Base-by-base conservation (phyloP, 2,113 vertebrate genomes). In the Ciconia maguari region DNA sequence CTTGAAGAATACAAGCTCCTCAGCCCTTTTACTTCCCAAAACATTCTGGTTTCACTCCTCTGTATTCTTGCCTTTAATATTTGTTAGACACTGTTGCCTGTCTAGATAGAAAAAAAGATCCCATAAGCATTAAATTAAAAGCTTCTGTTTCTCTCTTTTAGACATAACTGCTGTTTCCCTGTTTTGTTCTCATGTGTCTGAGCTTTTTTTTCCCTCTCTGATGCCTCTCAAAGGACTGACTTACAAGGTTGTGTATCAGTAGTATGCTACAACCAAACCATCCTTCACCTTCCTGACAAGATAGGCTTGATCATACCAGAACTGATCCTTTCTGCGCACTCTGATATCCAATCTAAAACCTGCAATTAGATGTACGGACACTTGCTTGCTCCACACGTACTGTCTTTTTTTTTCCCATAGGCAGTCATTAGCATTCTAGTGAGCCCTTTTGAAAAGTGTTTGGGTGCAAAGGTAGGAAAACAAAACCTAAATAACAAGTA, bases 321-420 rank as follows among this genome's bases (percentile, higher is more conserved):
- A 21, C 34, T 3, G 13, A 25, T 57, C 62, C 20, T 87, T 65
- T 66, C 80, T 60, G 4, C 1, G 2, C 0, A 1, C 36, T 78
- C 36, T 38, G 44, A 89, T 66, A 66, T 9, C 62, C 69, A 90
- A 0, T 36, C 54, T 87, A 41, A 89, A 77, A 80, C 3, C 16
- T 38, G 15, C 27, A 46, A 7, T 66, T 69, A 52, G 14, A 13
- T 49, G 30, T 5, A 42, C 2, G 52, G 26, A 17, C 0, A 0
- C 46, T 79, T 92, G 11, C 24, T 65, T 72, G 13, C 11, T 55
- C 15, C n/a, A 38, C 34, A 41, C 16, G 24, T 22, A 4, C 7
- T 12, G 13, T 11, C 11, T 10, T 25, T 57, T 62, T 38, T 38
- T 42, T 72, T 19, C 26, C 41, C 36, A 25, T 25, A 22, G 44